Evolutionary conservation across 2,888 invertebrate species (phyloP).

Genomic region (Ophonus ardosiacus): DNA sequence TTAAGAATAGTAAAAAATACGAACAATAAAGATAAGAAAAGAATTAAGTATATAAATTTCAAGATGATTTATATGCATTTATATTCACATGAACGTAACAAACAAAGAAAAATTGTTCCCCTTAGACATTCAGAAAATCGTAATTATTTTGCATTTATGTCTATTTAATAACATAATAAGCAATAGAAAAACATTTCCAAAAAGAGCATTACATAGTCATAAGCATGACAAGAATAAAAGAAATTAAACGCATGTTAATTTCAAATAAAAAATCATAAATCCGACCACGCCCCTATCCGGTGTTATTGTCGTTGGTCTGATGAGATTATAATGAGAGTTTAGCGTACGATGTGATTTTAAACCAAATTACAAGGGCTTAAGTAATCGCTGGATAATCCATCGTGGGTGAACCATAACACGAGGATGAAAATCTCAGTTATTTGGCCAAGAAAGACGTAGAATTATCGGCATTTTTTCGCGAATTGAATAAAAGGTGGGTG

Average conservation of each 20-base stretch:
- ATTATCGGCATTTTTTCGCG: conserved; percentile 3
- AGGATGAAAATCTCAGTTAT: background rate
- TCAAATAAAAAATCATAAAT: conserved; percentile 24
- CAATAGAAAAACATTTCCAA: conserved; percentile 3
- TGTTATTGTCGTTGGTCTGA: conserved; percentile 57
- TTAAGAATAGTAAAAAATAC: too few species aligned
- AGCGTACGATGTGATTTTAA: conserved; percentile 45
- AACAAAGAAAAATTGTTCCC: background rate
- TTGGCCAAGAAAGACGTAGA: background rate
- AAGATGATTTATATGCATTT: too few species aligned
- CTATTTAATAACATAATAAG: conserved; percentile 15
- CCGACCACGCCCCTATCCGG: conserved; percentile 44
- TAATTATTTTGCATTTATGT: background rate
- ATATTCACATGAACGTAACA: too few species aligned
- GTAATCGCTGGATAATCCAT: conserved; percentile 48
- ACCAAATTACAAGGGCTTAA: conserved; percentile 56
- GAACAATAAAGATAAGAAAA: too few species aligned
- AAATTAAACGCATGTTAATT: conserved; percentile 26
- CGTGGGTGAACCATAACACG: conserved; percentile 21
- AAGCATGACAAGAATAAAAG: conserved; percentile 29
- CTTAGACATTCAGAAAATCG: background rate
- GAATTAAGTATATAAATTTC: too few species aligned
- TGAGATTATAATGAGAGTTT: conserved; percentile 54
- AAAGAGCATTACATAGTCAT: conserved; percentile 9
- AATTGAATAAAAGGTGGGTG: conserved; percentile 8